A percentile compares a stretch with the other conserved stretches of the same genome.
Evolutionary conservation across 2,113 vertebrate species (phyloP).

Genomic region (Charina bottae): DNA sequence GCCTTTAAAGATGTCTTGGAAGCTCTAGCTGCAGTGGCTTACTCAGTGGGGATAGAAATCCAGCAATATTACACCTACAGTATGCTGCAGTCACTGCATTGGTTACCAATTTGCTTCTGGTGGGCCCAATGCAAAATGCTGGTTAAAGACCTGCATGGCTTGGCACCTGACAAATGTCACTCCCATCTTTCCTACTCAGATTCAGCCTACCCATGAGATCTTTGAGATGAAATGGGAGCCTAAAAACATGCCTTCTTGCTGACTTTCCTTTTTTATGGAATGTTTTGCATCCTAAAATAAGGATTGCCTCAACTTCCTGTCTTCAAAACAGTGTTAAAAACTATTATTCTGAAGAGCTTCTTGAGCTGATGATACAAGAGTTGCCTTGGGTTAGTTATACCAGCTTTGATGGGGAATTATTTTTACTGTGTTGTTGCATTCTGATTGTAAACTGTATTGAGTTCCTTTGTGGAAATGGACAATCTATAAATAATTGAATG

Average conservation of each 20-base stretch:
- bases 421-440: not conserved
- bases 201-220: not conserved
- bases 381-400: not conserved
- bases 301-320: not conserved
- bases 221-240: not conserved
- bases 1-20: no score
- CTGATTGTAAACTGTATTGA: not conserved
- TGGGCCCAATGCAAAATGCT: not conserved
- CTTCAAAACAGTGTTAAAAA: no score
- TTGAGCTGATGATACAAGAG: not conserved
- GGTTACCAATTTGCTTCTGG: not conserved
- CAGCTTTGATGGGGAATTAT: not conserved
- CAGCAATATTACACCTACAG: no score
- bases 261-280: not conserved
- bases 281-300: not conserved
- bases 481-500: not conserved
- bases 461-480: not conserved
- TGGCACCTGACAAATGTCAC: not conserved
- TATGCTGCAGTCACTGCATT: no score
- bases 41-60: no score
- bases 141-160: not conserved
- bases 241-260: not conserved
- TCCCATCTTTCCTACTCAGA: not conserved
- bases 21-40: no score
- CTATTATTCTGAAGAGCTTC: not conserved